These are phyloP conservation scores for Microdon myrmicae DNA, from an alignment of 2,888 invertebrate genomes.

Conservation along the genomic window DNA sequence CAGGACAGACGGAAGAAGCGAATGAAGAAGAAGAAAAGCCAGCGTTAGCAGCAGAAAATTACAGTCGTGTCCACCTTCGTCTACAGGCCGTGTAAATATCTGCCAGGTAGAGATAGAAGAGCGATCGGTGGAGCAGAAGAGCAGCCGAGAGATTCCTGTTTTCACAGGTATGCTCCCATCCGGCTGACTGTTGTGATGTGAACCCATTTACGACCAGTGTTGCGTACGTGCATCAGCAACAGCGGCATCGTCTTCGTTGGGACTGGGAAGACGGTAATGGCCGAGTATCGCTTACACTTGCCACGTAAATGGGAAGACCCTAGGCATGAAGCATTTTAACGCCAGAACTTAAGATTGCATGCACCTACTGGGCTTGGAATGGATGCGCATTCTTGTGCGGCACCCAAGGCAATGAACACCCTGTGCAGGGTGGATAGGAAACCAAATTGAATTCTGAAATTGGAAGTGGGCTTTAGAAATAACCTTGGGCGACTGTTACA, in stretches of 20 bases:
- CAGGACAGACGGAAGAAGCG: constrained; percentile 18
- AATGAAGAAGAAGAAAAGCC: constrained; percentile 5
- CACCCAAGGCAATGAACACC: constrained; percentile 11
- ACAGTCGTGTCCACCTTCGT: constrained; percentile 18
- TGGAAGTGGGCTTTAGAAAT: constrained; percentile 16
- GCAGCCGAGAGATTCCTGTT: constrained; percentile 42
- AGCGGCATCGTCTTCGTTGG: constrained; percentile 20
- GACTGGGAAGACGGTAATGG: constrained; percentile 38
- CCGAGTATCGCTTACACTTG: constrained; percentile 45
- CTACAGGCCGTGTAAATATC: constrained; percentile 34
- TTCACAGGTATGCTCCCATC: constrained; percentile 39
- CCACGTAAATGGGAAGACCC: constrained; percentile 42
- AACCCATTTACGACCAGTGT: constrained; percentile 39
- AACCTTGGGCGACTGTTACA: constrained; percentile 18
- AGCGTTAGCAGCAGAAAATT: constrained; percentile 51
- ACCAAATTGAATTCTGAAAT: constrained; percentile 29
- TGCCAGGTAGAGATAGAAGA: constrained; percentile 34
- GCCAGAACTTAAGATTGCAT: constrained; percentile 29
- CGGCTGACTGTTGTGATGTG: too few species aligned
- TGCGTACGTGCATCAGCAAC: constrained; percentile 12
- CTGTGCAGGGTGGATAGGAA: constrained; percentile 4
- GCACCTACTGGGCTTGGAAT: constrained; percentile 6
- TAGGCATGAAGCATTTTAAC: constrained; percentile 36
- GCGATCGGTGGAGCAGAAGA: constrained; percentile 23
- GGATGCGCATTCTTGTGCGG: constrained; percentile 13